phyloP scores from a whole-genome alignment of 2,113 vertebrate genomes.

The Mus spicilegus region DNA sequence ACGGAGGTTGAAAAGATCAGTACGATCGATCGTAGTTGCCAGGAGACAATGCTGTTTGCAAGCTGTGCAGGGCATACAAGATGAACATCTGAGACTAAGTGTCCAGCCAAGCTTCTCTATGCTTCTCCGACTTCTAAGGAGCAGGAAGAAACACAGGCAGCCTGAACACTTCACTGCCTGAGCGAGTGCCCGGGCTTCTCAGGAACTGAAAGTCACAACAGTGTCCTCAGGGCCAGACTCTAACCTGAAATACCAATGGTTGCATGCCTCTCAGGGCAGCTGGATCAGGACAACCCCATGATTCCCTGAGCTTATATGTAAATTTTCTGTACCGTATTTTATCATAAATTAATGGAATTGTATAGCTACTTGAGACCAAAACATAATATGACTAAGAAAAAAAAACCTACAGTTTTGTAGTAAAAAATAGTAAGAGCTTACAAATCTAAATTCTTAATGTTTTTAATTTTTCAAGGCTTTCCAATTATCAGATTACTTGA shows the following conservation, averaged over 20 bases:
- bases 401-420: neutral
- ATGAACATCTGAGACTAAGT: neutral
- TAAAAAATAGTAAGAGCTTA: conserved; percentile 34
- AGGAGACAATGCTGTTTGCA: neutral
- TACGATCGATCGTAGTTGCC: neutral
- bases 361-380: conserved; percentile 33
- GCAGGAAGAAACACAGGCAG: neutral
- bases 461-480: conserved; percentile 4
- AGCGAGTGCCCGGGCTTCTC: neutral
- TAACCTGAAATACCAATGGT: neutral
- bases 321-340: conserved; percentile 22
- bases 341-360: conserved; percentile 30
- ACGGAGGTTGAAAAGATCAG: neutral
- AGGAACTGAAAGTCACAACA: neutral
- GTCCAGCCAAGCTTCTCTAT: neutral
- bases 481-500: neutral
- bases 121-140: neutral
- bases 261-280: neutral
- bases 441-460: neutral
- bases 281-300: neutral
- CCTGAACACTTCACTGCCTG: neutral
- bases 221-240: neutral
- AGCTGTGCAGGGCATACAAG: neutral
- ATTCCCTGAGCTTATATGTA: neutral
- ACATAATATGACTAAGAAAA: conserved; percentile 10